phyloP scores from a whole-genome alignment of 2,797 vertebrate genomes.

The Caiman crocodilus region DNA sequence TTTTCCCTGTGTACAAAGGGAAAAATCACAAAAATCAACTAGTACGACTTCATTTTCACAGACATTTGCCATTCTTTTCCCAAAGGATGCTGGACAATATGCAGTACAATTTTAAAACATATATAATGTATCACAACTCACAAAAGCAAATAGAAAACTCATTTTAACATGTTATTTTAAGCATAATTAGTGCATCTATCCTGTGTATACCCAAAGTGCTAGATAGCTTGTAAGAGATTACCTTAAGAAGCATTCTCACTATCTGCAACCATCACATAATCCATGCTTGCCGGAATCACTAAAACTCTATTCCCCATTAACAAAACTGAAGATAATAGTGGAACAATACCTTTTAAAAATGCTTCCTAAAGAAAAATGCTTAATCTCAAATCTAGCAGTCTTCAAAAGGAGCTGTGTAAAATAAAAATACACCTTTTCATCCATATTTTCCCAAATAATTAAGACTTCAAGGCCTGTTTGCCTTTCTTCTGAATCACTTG shows the following conservation, averaged over 20 bases:
- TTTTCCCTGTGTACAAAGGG: too few relatives aligned
- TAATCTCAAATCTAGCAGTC: background rate
- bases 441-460: background rate
- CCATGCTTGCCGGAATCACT: background rate
- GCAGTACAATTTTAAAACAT: background rate
- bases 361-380: background rate
- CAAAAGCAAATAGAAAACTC: background rate
- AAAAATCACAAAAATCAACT: too few relatives aligned
- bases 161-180: background rate
- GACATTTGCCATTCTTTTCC: background rate
- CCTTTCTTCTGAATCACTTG: background rate
- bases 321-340: background rate
- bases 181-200: background rate
- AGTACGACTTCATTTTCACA: background rate
- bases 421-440: background rate
- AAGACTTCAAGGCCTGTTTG: background rate
- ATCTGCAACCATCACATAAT: background rate
- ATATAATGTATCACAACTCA: accelerated
- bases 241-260: background rate
- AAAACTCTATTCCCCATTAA: background rate
- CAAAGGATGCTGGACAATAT: background rate
- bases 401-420: background rate
- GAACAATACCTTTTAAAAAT: background rate
- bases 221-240: background rate
- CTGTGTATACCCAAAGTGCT: background rate